Conservation (phyloP, 1,140 invertebrate species). For the Augochlora pura region DNA sequence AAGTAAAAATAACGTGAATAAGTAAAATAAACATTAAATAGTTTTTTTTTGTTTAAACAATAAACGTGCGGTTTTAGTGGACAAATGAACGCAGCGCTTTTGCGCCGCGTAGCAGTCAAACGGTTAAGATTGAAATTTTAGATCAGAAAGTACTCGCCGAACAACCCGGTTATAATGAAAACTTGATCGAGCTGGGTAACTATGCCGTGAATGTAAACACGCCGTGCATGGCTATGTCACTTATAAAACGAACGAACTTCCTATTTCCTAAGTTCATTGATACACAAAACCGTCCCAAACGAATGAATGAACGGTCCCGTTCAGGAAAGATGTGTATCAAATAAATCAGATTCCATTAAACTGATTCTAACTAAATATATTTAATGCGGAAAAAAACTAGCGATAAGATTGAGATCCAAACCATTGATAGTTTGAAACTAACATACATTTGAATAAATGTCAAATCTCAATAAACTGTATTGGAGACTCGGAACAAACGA, state of each 20-base stretch:
- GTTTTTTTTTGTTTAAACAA: too few species aligned
- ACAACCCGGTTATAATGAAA: neutral
- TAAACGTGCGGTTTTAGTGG: too few species aligned
- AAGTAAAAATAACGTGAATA: too few species aligned
- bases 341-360: neutral
- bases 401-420: neutral
- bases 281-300: neutral
- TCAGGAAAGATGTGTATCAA: neutral
- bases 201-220: constrained; percentile 32
- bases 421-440: neutral
- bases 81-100: too few species aligned
- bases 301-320: neutral
- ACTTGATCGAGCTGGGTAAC: neutral
- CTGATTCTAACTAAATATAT: neutral
- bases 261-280: neutral
- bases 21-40: too few species aligned
- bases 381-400: too few species aligned
- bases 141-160: neutral
- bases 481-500: too few species aligned
- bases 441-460: too few species aligned
- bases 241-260: constrained; percentile 2
- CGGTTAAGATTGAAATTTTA: too few species aligned
- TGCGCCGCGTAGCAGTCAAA: too few species aligned
- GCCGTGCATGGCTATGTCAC: neutral
- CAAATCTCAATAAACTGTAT: neutral